Conservation (phyloP, 2,888 invertebrate genomes). For the Julus scanicus region DNA sequence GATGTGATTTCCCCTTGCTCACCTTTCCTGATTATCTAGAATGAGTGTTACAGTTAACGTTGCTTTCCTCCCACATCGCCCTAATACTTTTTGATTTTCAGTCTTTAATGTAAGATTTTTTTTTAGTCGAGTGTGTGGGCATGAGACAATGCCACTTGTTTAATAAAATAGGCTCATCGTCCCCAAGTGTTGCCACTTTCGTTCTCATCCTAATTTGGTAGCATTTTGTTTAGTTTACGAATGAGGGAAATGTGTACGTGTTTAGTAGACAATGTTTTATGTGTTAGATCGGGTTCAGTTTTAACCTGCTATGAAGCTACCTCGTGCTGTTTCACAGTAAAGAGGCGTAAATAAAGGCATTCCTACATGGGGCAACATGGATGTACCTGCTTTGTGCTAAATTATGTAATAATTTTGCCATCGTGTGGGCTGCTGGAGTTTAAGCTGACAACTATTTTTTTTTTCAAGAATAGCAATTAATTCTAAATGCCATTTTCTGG, state of each 20-base stretch:
- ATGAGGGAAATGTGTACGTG: not conserved
- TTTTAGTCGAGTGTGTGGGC: not conserved
- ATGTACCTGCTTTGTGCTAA: not conserved
- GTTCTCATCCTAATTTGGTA: not conserved
- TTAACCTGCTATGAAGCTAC: not conserved
- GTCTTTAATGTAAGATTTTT: not conserved
- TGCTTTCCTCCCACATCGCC: not conserved
- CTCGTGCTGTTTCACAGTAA: not conserved
- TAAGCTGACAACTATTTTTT: too few relatives aligned
- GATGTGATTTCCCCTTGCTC: not conserved
- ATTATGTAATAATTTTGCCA: too few relatives aligned
- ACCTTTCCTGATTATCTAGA: not conserved
- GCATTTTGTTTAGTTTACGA: constrained; percentile 3
- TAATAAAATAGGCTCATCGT: not conserved
- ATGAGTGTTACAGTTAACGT: not conserved
- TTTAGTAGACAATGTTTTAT: not conserved
- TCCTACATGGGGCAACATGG: not conserved
- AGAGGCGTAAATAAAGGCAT: not conserved
- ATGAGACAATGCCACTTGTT: not conserved
- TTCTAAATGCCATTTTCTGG: too few relatives aligned
- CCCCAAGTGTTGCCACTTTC: not conserved
- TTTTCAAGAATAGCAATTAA: too few relatives aligned
- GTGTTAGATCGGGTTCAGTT: not conserved
- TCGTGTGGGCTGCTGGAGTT: too few relatives aligned
- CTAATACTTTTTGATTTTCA: not conserved